Percentiles rank a stretch among this genome's conserved stretches.
Conservation (phyloP, 2,113 vertebrate species). For the Reinhardtius hippoglossoides region DNA sequence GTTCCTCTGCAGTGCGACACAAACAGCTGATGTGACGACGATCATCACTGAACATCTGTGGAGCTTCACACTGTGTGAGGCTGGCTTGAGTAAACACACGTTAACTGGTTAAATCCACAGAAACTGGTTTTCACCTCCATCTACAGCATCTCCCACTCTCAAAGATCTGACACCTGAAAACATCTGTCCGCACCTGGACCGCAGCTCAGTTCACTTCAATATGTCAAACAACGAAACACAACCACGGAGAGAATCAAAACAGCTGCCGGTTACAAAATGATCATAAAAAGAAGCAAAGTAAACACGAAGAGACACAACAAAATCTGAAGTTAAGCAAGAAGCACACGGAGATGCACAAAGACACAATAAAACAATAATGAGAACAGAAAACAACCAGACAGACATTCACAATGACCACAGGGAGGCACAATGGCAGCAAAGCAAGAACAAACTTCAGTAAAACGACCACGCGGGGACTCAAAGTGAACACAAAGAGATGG, state of each 20-base stretch:
- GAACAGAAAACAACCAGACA: too few species aligned
- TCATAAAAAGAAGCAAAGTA: not conserved
- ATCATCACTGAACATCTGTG: too few species aligned
- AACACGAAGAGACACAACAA: not conserved
- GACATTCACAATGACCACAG: too few species aligned
- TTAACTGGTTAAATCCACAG: not conserved
- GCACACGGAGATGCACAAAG: too few species aligned
- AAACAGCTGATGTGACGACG: not conserved
- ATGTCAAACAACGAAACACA: not conserved
- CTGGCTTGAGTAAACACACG: too few species aligned
- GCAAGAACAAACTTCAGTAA: not conserved
- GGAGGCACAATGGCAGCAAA: too few species aligned
- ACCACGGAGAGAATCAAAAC: not conserved
- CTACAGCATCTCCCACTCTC: not conserved
- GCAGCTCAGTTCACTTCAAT: too few species aligned
- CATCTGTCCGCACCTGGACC: not conserved
- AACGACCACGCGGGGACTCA: not conserved
- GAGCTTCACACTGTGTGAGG: not conserved
- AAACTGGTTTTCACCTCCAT: not conserved
- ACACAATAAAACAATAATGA: too few species aligned
- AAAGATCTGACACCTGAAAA: not conserved
- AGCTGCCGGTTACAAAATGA: not conserved
- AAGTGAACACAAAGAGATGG: too few species aligned
- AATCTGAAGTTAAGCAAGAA: too few species aligned
- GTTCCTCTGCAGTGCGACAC: slow-evolving; percentile 14